Conservation (phyloP, 92 coral and sea anemone genomes). For the Hydrozoanthus gracilis region DNA sequence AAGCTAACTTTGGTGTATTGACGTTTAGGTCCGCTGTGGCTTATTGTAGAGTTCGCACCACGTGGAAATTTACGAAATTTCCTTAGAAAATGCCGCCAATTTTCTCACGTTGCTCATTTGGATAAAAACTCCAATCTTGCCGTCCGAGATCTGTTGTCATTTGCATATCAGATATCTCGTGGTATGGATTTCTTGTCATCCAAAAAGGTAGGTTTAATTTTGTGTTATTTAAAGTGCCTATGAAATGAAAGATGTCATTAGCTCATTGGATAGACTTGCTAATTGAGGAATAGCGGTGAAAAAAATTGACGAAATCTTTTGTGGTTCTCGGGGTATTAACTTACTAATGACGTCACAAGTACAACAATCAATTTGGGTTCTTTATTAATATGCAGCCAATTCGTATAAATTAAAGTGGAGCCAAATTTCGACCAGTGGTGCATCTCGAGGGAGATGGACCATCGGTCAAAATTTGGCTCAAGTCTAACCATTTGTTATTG, state of each 20-base stretch:
- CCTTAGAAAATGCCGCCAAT: slow-evolving; percentile 74
- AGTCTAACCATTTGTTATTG: too few species aligned
- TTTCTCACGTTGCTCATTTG: slow-evolving; percentile 9
- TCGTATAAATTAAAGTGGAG: too few species aligned
- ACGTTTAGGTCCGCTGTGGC: slow-evolving; percentile 82
- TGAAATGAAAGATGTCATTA: neutral
- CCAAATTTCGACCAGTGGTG: too few species aligned
- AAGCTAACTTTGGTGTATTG: neutral
- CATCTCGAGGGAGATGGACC: too few species aligned
- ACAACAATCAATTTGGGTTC: too few species aligned
- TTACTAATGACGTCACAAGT: too few species aligned
- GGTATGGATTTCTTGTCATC: slow-evolving; percentile 97
- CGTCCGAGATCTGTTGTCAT: slow-evolving; percentile 77
- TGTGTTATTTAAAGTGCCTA: neutral
- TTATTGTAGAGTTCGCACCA: slow-evolving; percentile 87
- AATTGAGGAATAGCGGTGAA: too few species aligned
- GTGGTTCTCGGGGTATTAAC: too few species aligned
- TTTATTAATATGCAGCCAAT: too few species aligned
- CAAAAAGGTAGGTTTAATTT: slow-evolving; percentile 70
- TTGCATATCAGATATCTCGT: slow-evolving; percentile 87
- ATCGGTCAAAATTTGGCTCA: too few species aligned
- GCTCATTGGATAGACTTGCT: neutral
- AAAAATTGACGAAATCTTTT: too few species aligned
- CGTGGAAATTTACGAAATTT: slow-evolving; percentile 88
- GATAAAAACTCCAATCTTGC: slow-evolving; percentile 52